phyloP scores from a whole-genome alignment of 2,888 invertebrate species.

The Mesoligia furuncula region DNA sequence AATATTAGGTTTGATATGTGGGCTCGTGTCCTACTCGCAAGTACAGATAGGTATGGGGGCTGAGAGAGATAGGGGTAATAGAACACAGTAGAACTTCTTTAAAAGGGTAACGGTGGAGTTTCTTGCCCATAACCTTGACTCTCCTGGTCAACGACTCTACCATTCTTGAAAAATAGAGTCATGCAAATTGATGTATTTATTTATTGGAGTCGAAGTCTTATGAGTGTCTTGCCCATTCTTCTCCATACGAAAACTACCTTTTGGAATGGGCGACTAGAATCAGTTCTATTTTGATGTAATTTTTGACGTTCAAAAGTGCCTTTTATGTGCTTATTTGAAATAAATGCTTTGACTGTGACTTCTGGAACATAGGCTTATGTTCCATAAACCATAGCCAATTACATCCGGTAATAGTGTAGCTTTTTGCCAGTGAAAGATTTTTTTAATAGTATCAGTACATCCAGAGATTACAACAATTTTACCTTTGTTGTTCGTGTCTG shows the following conservation, averaged over 20 bases:
- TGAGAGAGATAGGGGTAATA: background rate
- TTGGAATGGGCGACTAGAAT: too few species aligned
- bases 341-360: background rate
- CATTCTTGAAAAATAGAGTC: too few species aligned
- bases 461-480: background rate
- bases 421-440: background rate
- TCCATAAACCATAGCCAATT: background rate
- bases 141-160: too few species aligned
- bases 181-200: too few species aligned
- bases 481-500: background rate
- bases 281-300: too few species aligned
- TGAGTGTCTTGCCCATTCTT: too few species aligned
- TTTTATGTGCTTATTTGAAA: too few species aligned
- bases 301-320: too few species aligned
- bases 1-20: constrained; percentile 13
- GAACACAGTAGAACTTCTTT: background rate
- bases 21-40: background rate
- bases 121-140: too few species aligned
- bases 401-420: background rate
- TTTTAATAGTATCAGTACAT: background rate
- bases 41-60: background rate
- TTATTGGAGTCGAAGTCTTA: too few species aligned
- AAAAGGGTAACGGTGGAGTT: too few species aligned
- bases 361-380: background rate
- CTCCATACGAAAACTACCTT: too few species aligned